Conservation (phyloP, 2,888 invertebrate genomes). For the Lacanobia oleracea region DNA sequence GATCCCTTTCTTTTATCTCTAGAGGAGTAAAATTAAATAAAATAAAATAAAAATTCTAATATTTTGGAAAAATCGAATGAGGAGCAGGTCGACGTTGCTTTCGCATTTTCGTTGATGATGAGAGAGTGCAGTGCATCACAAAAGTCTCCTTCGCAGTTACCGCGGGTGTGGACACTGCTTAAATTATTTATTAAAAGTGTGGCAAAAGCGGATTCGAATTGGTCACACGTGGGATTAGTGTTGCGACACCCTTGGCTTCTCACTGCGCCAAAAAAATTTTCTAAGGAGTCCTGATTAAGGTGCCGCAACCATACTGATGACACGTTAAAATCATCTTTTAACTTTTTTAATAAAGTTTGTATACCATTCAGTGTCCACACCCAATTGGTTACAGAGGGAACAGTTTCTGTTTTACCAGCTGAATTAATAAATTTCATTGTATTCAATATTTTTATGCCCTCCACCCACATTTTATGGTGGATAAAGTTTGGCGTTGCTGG, state of each 20-base stretch:
- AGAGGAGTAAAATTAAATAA: background rate
- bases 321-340: too few relatives aligned
- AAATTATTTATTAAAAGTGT: conserved; percentile 34
- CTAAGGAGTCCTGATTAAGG: conserved; percentile 63
- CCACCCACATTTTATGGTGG: conserved; percentile 21
- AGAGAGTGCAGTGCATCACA: too few relatives aligned
- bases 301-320: conserved; percentile 63
- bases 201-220: conserved; percentile 28
- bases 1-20: conserved; percentile 30
- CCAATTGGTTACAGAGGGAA: conserved; percentile 37
- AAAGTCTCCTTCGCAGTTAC: too few relatives aligned
- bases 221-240: conserved; percentile 32
- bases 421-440: conserved; percentile 28
- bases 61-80: conserved; percentile 11
- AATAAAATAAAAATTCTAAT: background rate
- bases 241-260: conserved; percentile 46
- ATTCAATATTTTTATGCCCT: conserved; percentile 18
- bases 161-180: conserved; percentile 59
- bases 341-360: too few relatives aligned
- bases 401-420: background rate
- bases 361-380: too few relatives aligned
- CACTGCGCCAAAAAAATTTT: conserved; percentile 64
- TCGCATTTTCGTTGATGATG: conserved; percentile 38
- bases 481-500: conserved; percentile 35
- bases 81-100: conserved; percentile 30